These are phyloP conservation scores for Palythoa caribaeorum DNA, from an alignment of 92 coral and sea anemone species.

Conservation along the genomic window DNA sequence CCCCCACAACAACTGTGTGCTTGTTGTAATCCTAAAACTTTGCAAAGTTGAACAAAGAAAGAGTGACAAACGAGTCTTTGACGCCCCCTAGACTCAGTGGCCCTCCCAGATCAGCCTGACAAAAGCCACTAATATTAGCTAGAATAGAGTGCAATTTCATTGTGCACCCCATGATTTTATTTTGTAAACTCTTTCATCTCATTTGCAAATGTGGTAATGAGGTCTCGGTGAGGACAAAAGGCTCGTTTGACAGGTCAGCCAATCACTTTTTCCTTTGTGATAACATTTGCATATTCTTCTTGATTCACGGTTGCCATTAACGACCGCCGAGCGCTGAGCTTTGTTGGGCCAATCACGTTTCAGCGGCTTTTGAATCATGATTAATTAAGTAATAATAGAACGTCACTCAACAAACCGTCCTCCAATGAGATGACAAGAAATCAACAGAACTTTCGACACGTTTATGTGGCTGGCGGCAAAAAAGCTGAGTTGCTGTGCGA, in stretches of 20 bases:
- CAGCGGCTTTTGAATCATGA: conserved; percentile 87
- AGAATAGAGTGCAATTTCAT: conserved; percentile 70
- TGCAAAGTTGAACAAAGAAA: conserved; percentile 62
- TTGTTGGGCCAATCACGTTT: conserved; percentile 78
- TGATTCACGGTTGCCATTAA: conserved; percentile 80
- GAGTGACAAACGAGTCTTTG: conserved; percentile 42
- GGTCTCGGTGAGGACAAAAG: conserved; percentile 85
- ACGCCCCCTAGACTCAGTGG: conserved; percentile 74
- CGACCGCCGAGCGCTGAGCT: conserved; percentile 76
- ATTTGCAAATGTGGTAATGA: conserved; percentile 99
- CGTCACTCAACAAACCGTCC: conserved; percentile 94
- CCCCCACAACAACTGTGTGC: conserved; percentile 30
- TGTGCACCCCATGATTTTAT: conserved; percentile 84
- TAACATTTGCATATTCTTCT: conserved; percentile 96
- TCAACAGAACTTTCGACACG: conserved; percentile 98
- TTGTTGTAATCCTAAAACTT: conserved; percentile 14
- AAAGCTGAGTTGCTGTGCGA: conserved; percentile 75
- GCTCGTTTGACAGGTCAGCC: conserved; percentile 79
- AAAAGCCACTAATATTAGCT: conserved; percentile 79
- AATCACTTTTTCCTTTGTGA: conserved; percentile 59
- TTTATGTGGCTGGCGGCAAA: conserved; percentile 98
- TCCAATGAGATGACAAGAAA: conserved; percentile 93
- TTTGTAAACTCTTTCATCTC: conserved; percentile 90
- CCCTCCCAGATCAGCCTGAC: conserved; percentile 76
- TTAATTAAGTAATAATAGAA: conserved; percentile 99